These are phyloP conservation scores for Drymodes brunneopygia DNA, from an alignment of 2,113 vertebrate genomes.

Conservation along the genomic window DNA sequence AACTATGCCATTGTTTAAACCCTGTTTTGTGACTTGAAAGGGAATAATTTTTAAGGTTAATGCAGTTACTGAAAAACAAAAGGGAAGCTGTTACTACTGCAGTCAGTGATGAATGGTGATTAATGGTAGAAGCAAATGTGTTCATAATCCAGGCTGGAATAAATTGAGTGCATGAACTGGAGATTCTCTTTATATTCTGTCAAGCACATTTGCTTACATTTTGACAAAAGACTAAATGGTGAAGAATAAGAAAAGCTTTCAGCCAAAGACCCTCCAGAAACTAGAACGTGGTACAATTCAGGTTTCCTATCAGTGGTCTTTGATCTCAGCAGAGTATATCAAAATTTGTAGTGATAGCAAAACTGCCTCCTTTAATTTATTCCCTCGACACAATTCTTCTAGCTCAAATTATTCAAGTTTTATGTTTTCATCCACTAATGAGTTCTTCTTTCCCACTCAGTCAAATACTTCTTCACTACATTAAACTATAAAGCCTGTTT, in stretches of 20 bases:
- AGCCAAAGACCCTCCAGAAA: not conserved
- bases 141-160: not conserved
- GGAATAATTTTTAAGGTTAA: not conserved
- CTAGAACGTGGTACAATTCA: not conserved
- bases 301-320: not conserved
- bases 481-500: slow-evolving; percentile 21
- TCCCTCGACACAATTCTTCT: not conserved
- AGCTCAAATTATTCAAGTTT: not conserved
- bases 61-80: not conserved
- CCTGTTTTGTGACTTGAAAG: not conserved
- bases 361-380: slow-evolving; percentile 43
- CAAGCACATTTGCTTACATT: not conserved
- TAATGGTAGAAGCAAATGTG: not conserved
- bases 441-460: not conserved
- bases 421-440: slow-evolving; percentile 28
- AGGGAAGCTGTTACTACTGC: not conserved
- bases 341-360: not conserved
- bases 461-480: not conserved
- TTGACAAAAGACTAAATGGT: not conserved
- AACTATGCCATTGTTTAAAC: not conserved
- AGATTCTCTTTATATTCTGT: not conserved
- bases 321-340: not conserved
- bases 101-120: not conserved
- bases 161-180: not conserved
- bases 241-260: not conserved